A percentile compares a stretch with the other conserved stretches of the same genome.
These are phyloP conservation scores for Bhutanitis thaidina DNA, from an alignment of 2,888 invertebrate genomes.

Conservation along the genomic window DNA sequence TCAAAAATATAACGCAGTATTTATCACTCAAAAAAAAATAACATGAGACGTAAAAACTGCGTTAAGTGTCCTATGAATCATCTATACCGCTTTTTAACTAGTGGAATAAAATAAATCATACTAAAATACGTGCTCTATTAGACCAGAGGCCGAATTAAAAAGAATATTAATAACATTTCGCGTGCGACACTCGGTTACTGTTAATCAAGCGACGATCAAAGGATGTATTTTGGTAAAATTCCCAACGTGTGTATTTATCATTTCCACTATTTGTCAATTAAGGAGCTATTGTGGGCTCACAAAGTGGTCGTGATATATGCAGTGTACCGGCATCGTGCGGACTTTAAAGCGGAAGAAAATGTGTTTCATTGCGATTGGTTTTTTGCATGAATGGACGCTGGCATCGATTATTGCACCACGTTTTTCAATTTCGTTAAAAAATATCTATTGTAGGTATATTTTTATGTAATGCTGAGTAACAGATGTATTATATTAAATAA, in stretches of 20 bases:
- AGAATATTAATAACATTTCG: slow-evolving; percentile 73
- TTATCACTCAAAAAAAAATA: slow-evolving; percentile 9
- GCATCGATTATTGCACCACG: not conserved
- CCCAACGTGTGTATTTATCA: slow-evolving; percentile 72
- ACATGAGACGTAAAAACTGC: slow-evolving; percentile 33
- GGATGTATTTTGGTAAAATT: slow-evolving; percentile 71
- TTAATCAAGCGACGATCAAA: slow-evolving; percentile 77
- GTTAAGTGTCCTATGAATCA: slow-evolving; percentile 35
- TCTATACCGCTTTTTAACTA: slow-evolving; percentile 37
- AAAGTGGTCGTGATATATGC: slow-evolving; percentile 67
- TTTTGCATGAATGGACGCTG: slow-evolving; percentile 13
- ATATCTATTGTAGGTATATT: no score
- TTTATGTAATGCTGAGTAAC: no score
- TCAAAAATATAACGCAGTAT: not conserved
- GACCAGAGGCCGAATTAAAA: slow-evolving; percentile 66
- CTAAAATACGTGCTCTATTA: slow-evolving; percentile 50
- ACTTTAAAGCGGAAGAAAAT: slow-evolving; percentile 26
- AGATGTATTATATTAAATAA: no score
- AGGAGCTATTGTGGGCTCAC: slow-evolving; percentile 68
- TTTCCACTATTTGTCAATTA: slow-evolving; percentile 79
- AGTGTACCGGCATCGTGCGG: slow-evolving; percentile 42
- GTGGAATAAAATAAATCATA: slow-evolving; percentile 50
- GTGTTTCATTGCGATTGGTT: slow-evolving; percentile 14
- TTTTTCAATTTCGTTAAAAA: no score
- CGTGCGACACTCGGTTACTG: slow-evolving; percentile 56